These are phyloP conservation scores for Tenebrio molitor DNA, from an alignment of 1,140 invertebrate genomes.

Conservation along the genomic window DNA sequence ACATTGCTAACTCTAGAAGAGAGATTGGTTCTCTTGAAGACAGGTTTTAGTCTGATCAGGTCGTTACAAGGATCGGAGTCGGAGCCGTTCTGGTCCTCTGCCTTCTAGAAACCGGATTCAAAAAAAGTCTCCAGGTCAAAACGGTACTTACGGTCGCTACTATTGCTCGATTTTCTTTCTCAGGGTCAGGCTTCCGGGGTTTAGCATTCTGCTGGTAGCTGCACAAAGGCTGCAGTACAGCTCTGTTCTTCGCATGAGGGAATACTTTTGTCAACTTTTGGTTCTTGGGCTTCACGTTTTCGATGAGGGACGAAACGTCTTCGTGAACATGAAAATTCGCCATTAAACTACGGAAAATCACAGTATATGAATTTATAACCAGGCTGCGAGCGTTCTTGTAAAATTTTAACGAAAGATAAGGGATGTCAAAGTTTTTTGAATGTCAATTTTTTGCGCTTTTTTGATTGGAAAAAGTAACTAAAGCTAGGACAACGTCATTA, in stretches of 20 bases:
- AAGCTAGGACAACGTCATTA: not conserved
- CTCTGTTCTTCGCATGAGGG: conserved; percentile 30
- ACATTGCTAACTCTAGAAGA: not conserved
- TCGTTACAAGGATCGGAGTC: not conserved
- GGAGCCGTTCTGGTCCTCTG: not conserved
- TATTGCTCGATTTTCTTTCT: conserved; percentile 13
- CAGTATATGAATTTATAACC: too few species aligned
- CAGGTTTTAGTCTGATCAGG: not conserved
- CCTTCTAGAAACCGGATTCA: not conserved
- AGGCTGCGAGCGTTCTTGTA: not conserved
- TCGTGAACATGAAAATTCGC: conserved; percentile 53
- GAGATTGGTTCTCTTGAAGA: not conserved
- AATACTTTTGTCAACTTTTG: conserved; percentile 15
- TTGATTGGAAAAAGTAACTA: conserved; percentile 6
- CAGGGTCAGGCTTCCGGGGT: conserved; percentile 17
- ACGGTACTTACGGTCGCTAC: not conserved
- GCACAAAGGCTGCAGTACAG: conserved; percentile 44
- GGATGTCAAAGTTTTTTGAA: conserved; percentile 19
- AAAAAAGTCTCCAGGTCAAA: not conserved
- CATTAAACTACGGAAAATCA: conserved; percentile 45
- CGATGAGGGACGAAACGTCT: conserved; percentile 41
- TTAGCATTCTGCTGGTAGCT: conserved; percentile 44
- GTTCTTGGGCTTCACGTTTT: conserved; percentile 37
- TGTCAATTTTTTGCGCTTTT: conserved; percentile 13
- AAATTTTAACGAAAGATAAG: conserved; percentile 34